Base-by-base conservation (phyloP, 1,140 invertebrate species). In the Pinna nobilis region DNA sequence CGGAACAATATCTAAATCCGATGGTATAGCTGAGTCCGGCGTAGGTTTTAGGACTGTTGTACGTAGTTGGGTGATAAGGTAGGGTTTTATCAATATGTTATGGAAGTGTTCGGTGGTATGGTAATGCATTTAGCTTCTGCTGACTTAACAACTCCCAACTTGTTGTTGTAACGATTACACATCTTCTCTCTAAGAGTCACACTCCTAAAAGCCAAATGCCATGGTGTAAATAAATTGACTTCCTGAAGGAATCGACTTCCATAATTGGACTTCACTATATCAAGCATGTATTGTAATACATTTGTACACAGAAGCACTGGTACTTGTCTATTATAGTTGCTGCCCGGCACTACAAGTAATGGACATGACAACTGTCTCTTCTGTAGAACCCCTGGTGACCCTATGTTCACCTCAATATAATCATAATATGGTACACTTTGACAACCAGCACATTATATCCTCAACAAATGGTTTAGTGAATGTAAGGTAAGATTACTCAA, bases 361-460 rank as follows among this genome's bases (percentile, higher is more conserved):
- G 28, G 2, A 41, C n/a, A 39, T 25, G 30, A 25, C 15, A 32
- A 28, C 15, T 37, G 32, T 33, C 11, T 9, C 23, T 15, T 13
- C 5, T 59, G 35, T n/a, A n/a, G n/a, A n/a, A n/a, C n/a, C n/a
- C 5, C 25, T 13, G 20, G 35, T 23, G 39, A 44, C 39, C 37
- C 47, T n/a, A 66, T 51, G n/a, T 53, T 7, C 15, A 20, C n/a
- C 15, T 73, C 70, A 6, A 73, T 73, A 30, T 47, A 73, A 23
- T 63, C 70, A 13, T 37, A 11, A 41, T 60, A 73, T 57, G 70
- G 70, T 57, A 72, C 28, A 1, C 20, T 13, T 23, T 72, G 20
- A 44, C 70, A 35, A 47, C 65, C 70, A 18, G 70, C 63, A 60
- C 70, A 73, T 41, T 73, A 59, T 32, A 71, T 71, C 5, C 57